Evolutionary conservation across 2,797 vertebrate species (phyloP).

Genomic region (Sylvia borin): DNA sequence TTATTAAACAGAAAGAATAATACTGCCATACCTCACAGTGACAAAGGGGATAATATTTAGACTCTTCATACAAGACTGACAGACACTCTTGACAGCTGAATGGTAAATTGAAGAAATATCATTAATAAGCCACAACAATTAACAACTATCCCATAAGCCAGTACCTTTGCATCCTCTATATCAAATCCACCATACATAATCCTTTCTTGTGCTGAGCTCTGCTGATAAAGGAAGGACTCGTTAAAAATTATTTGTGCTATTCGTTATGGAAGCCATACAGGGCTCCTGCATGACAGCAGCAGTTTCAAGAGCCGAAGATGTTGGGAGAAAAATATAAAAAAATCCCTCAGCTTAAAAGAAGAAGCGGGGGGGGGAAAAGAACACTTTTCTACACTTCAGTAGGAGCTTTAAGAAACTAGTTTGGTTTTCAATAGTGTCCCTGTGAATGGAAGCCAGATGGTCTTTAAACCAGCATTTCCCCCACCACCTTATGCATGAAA

Average conservation of each 20-base stretch:
- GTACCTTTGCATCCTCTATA: constrained; percentile 32
- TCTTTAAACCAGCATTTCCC: constrained; percentile 38
- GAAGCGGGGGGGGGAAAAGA: not conserved
- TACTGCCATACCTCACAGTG: not conserved
- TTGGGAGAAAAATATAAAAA: not conserved
- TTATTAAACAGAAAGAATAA: not conserved
- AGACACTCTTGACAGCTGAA: not conserved
- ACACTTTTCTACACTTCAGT: constrained; percentile 14
- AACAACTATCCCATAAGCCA: constrained; percentile 27
- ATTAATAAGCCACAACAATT: constrained; percentile 21
- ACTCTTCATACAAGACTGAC: not conserved
- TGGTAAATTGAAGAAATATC: constrained; percentile 4
- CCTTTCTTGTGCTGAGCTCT: constrained; percentile 45
- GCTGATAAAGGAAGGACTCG: constrained; percentile 58
- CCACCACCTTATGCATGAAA: constrained; percentile 60
- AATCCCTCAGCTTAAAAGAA: not conserved
- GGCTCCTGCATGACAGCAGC: constrained; percentile 26
- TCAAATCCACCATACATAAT: constrained; percentile 51
- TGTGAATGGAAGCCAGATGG: constrained; percentile 45
- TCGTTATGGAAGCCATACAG: constrained; percentile 29
- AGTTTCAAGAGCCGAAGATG: constrained; percentile 18
- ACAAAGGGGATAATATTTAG: not conserved
- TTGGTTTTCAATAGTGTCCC: constrained; percentile 40
- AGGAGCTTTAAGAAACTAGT: constrained; percentile 29
- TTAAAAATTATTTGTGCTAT: constrained; percentile 57